Percentiles rank a stretch among this genome's conserved stretches.
Conservation (phyloP, 1,140 invertebrate genomes). For the Scaptomyza graminum region DNA sequence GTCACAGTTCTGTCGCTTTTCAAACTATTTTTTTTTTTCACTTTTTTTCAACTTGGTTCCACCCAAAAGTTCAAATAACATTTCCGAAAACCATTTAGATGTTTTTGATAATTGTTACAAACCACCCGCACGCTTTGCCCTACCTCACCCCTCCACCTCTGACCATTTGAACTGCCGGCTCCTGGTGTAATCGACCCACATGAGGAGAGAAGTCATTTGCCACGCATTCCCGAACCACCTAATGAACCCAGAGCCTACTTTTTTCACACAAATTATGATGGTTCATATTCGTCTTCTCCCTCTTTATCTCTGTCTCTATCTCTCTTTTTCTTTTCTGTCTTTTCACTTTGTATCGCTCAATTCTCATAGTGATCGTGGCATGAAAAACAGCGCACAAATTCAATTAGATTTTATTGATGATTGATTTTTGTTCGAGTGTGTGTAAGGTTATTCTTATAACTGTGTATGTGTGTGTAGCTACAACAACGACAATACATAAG, state of each 20-base stretch:
- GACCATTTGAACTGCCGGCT: slow-evolving; percentile 10
- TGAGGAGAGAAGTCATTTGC: slow-evolving; percentile 35
- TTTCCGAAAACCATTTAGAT: slow-evolving; percentile 77
- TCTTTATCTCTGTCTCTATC: not conserved
- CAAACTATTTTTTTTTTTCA: slow-evolving; percentile 22
- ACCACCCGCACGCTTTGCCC: not conserved
- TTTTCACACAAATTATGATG: slow-evolving; percentile 53
- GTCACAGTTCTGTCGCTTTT: slow-evolving; percentile 24
- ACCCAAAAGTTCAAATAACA: slow-evolving; percentile 68
- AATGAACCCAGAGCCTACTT: slow-evolving; percentile 37
- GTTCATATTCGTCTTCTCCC: slow-evolving; percentile 7
- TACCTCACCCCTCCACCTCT: not conserved
- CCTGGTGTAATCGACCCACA: slow-evolving; percentile 49
- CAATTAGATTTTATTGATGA: slow-evolving; percentile 80
- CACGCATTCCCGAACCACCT: slow-evolving; percentile 44
- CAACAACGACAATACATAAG: not conserved
- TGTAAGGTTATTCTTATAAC: not conserved
- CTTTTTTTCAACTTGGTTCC: slow-evolving; percentile 47
- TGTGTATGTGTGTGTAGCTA: not conserved
- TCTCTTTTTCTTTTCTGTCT: not conserved
- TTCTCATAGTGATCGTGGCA: slow-evolving; percentile 34
- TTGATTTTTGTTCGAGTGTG: slow-evolving; percentile 54
- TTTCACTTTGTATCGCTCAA: not conserved
- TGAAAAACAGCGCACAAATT: slow-evolving; percentile 56
- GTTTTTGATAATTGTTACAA: slow-evolving; percentile 65